Conservation (phyloP, 2,797 vertebrate genomes). For the Gymnopithys bicolor region DNA sequence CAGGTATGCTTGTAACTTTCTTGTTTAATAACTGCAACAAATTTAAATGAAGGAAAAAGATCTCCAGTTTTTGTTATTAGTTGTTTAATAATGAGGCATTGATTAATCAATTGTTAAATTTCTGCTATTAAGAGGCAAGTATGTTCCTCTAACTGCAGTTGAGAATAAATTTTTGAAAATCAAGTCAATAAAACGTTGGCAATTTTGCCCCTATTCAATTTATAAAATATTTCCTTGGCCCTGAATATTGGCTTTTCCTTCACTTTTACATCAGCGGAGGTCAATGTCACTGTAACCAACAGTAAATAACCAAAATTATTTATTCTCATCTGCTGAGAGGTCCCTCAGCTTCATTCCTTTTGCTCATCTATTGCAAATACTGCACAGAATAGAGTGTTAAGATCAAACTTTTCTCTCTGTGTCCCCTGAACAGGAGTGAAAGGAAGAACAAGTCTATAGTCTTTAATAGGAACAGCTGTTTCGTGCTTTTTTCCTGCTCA, state of each 20-base stretch:
- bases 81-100: neutral
- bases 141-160: neutral
- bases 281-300: neutral
- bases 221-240: neutral
- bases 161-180: neutral
- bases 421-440: neutral
- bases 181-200: neutral
- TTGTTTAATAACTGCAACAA: neutral
- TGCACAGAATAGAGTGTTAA: neutral
- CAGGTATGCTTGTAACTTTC: neutral
- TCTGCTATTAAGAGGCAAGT: neutral
- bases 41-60: neutral
- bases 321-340: neutral
- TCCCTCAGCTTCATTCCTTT: neutral
- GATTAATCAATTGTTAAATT: neutral
- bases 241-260: neutral
- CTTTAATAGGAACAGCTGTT: neutral
- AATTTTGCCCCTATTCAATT: neutral
- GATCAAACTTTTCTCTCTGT: neutral
- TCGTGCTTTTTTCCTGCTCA: neutral
- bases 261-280: neutral
- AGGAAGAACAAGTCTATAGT: neutral
- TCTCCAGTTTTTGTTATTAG: neutral
- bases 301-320: neutral
- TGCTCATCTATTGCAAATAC: neutral